phyloP scores from a whole-genome alignment of 2,888 invertebrate species.

The Tuberolachnus salignus region DNA sequence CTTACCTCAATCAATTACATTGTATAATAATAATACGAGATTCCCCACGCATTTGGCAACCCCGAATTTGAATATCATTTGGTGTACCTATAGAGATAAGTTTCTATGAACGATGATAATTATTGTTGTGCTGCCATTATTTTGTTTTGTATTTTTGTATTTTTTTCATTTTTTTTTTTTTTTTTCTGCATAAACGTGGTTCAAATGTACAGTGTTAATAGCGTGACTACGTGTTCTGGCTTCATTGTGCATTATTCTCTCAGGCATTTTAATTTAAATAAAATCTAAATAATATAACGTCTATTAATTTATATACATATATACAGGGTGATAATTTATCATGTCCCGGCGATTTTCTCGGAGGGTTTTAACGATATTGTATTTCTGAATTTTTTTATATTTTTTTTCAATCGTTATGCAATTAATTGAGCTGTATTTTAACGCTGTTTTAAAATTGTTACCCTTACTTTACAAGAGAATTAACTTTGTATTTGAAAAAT shows the following conservation, averaged over 20 bases:
- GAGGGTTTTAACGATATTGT: too few relatives aligned
- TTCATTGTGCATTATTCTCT: neutral
- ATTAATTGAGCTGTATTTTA: too few relatives aligned
- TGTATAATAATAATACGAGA: constrained; percentile 1
- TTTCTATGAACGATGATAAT: neutral
- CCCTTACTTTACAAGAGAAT: too few relatives aligned
- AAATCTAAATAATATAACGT: neutral
- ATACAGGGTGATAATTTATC: neutral
- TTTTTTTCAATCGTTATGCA: too few relatives aligned
- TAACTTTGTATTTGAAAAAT: too few relatives aligned
- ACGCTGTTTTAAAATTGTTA: too few relatives aligned
- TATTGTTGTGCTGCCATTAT: neutral
- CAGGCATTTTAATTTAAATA: neutral
- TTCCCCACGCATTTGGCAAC: neutral
- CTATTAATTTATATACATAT: neutral
- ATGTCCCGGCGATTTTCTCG: too few relatives aligned
- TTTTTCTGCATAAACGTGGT: constrained; percentile 34
- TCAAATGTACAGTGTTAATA: neutral
- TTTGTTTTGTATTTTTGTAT: neutral
- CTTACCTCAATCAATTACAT: constrained; percentile 32
- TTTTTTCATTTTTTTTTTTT: constrained; percentile 9
- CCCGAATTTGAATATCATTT: neutral
- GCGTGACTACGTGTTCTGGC: neutral
- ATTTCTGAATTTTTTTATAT: too few relatives aligned
- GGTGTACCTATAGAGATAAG: neutral